A percentile compares a stretch with the other conserved stretches of the same genome.
phyloP scores from a whole-genome alignment of 2,888 invertebrate genomes.

The Phymatocera aterrima region DNA sequence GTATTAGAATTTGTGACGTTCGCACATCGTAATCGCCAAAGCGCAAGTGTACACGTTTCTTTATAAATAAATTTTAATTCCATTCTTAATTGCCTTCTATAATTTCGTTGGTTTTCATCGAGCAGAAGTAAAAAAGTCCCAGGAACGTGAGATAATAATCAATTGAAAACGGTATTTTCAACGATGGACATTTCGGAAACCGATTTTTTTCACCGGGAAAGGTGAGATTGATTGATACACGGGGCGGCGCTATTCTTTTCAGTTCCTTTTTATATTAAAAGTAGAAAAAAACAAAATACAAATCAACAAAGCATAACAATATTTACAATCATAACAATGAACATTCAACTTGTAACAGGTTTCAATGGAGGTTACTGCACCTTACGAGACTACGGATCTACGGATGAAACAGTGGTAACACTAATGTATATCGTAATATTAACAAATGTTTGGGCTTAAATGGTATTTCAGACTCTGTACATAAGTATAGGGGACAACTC shows the following conservation, averaged over 20 bases:
- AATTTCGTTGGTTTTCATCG: not conserved
- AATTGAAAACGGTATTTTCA: too few species aligned
- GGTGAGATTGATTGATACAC: not conserved
- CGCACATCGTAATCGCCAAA: not conserved
- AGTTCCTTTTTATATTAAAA: slow-evolving; percentile 29
- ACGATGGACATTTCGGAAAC: too few species aligned
- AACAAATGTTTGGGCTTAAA: not conserved
- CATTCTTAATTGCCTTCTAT: not conserved
- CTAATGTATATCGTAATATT: not conserved
- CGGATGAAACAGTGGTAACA: slow-evolving; percentile 17
- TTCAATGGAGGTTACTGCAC: not conserved
- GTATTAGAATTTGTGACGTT: not conserved
- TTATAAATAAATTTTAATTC: slow-evolving; percentile 38
- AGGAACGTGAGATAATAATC: too few species aligned
- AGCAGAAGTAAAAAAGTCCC: too few species aligned
- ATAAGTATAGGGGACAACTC: slow-evolving; percentile 1
- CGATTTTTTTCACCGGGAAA: not conserved
- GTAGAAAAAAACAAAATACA: not conserved
- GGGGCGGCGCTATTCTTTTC: not conserved
- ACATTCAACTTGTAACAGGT: not conserved
- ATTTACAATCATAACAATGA: slow-evolving; percentile 35
- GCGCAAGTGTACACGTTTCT: slow-evolving; percentile 17
- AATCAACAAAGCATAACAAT: slow-evolving; percentile 13
- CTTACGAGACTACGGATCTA: slow-evolving; percentile 7
- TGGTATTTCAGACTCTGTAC: slow-evolving; percentile 5